Base-by-base conservation (phyloP, 2,797 vertebrate genomes). In the Galagoides demidoff region DNA sequence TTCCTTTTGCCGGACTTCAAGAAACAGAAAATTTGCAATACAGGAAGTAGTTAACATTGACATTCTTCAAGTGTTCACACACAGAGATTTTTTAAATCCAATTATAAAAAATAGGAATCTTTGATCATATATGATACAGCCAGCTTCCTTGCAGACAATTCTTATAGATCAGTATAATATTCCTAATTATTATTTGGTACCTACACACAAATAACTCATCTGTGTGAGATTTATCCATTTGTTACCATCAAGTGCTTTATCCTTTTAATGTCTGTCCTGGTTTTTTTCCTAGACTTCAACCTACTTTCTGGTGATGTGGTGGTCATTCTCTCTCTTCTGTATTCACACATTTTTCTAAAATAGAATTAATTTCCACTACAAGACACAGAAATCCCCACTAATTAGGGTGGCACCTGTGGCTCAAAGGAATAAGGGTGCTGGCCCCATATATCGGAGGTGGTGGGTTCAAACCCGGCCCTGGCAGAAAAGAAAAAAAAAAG, bases 141-240 rank as follows among this genome's bases (percentile, higher is more conserved):
- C 5, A 31, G 0, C 57, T 86, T 92, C 52, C 31, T 1, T 77
- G 14, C 70, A 14, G 71, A 45, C 12, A 55, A 19, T 61, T 14
- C 45, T 86, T 63, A 52, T 37, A 55, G 57, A 5, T 85, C 14
- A 68, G n/a, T 85, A 83, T 45, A 86, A 19, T 57, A 83, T 87
- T 79, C 5, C 27, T 83, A 13, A 49, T 71, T 83, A n/a, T 64
- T 22, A 90, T 71, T 14, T 86, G 19, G 20, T 17, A 82, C 20
- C 29, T 34, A 73, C 0, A 66, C 17, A 77, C 70, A 81, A 52
- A 76, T 37, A 79, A 59, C 7, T 52, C 43, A 52, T 2, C 37
- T n/a, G 12, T 34, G 5, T 74, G 27, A 34, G 3, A 37, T 29
- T 77, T 89, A 4, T 57, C 79, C 4, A 37, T 57, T 76, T 34